A percentile compares a stretch with the other conserved stretches of the same genome.
Evolutionary conservation across 2,888 invertebrate genomes (phyloP).

Genomic region (Mythimna loreyi): DNA sequence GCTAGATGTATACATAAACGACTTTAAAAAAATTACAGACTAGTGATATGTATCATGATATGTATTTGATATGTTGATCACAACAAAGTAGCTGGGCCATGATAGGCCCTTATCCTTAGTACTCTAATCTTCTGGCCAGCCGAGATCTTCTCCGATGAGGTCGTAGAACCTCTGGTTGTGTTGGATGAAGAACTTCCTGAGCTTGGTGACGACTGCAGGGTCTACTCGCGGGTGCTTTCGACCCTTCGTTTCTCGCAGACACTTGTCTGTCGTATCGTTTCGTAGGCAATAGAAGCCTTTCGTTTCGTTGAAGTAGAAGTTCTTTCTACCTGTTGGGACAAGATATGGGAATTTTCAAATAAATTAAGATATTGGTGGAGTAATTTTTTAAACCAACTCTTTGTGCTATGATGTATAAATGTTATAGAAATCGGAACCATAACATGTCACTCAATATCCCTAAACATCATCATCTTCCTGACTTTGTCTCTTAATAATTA

Average conservation of each 20-base stretch:
- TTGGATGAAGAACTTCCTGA: slow-evolving; percentile 96
- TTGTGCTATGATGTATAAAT: no score
- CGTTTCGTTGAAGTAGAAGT: slow-evolving; percentile 99
- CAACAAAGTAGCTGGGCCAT: slow-evolving; percentile 70
- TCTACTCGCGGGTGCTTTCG: slow-evolving; percentile 96
- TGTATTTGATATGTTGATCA: slow-evolving; percentile 81
- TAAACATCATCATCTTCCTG: no score
- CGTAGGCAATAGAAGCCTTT: slow-evolving; percentile 98
- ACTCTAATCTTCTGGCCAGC: slow-evolving; percentile 96
- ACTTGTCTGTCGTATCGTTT: slow-evolving; percentile 95
- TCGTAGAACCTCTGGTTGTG: slow-evolving; percentile 98
- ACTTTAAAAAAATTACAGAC: slow-evolving; percentile 84
- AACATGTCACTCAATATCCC: no score
- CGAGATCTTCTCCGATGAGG: slow-evolving; percentile 97
- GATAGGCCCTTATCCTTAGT: slow-evolving; percentile 31
- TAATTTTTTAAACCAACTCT: no score
- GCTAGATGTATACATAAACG: slow-evolving; percentile 88
- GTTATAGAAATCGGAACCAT: no score
- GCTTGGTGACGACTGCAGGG: slow-evolving; percentile 94
- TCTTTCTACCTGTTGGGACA: slow-evolving; percentile 92
- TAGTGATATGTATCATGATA: slow-evolving; percentile 85
- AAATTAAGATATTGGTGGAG: no score
- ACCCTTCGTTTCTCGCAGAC: slow-evolving; percentile 96
- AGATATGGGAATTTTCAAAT: slow-evolving; percentile 25
- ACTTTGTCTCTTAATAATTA: no score